phyloP scores from a whole-genome alignment of 2,797 vertebrate genomes.

The Forpus xanthops region DNA sequence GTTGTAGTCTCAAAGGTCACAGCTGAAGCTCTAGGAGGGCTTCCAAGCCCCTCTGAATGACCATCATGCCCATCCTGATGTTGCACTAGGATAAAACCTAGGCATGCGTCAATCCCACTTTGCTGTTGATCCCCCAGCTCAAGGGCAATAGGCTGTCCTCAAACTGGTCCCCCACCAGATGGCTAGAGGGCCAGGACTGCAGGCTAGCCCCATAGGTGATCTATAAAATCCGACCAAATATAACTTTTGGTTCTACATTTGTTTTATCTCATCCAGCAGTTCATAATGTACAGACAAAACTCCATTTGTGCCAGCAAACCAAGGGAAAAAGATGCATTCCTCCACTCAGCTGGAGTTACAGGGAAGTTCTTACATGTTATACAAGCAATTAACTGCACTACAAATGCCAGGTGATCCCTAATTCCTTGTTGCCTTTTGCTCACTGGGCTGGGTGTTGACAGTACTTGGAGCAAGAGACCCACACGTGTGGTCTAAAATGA shows the following conservation, averaged over 20 bases:
- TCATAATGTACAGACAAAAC: background rate
- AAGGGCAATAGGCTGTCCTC: background rate
- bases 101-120: background rate
- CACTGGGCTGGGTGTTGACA: conserved; percentile 39
- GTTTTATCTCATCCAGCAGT: background rate
- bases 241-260: background rate
- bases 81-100: background rate
- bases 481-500: background rate
- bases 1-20: background rate
- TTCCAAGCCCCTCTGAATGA: background rate
- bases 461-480: conserved; percentile 20
- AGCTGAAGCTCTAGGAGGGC: background rate
- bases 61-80: background rate
- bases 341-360: background rate
- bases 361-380: background rate
- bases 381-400: conserved; percentile 26
- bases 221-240: background rate
- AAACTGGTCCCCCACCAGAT: background rate
- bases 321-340: background rate
- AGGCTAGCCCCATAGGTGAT: background rate
- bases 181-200: background rate
- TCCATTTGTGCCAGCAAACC: background rate
- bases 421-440: conserved; percentile 6
- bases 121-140: background rate
- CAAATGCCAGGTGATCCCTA: background rate